A percentile compares a stretch with the other conserved stretches of the same genome.
Evolutionary conservation across 2,797 vertebrate species (phyloP).

Genomic region (Chiloscyllium punctatum): DNA sequence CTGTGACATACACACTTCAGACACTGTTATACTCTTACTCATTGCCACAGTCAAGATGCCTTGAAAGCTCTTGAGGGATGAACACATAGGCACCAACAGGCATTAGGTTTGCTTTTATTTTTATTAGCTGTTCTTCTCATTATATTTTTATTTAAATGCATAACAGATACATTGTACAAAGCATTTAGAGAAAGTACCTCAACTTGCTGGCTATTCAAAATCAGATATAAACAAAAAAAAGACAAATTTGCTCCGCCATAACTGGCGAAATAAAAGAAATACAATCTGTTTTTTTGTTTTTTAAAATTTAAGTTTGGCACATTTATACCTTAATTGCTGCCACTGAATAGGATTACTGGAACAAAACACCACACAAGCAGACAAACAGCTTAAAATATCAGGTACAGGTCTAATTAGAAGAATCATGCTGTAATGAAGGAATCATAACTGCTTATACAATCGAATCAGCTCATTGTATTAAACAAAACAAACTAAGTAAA

Average conservation of each 20-base stretch:
- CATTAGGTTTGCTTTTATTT: constrained; percentile 91
- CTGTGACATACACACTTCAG: neutral
- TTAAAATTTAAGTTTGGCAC: constrained; percentile 82
- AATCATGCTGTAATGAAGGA: constrained; percentile 98
- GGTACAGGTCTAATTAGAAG: constrained; percentile 92
- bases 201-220: constrained; percentile 95
- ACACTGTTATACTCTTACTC: neutral
- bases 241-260: constrained; percentile 78
- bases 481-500: constrained; percentile 77
- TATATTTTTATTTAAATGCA: constrained; percentile 97
- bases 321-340: constrained; percentile 57
- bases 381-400: constrained; percentile 94
- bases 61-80: too few relatives aligned
- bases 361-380: constrained; percentile 96
- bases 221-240: constrained; percentile 92
- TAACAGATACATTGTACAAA: constrained; percentile 99
- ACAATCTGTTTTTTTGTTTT: constrained; percentile 70
- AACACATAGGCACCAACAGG: neutral
- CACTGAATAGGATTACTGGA: constrained; percentile 83
- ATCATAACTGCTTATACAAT: constrained; percentile 91
- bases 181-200: constrained; percentile 99
- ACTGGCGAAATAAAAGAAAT: constrained; percentile 82
- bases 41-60: neutral
- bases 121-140: constrained; percentile 91
- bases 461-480: constrained; percentile 87